These are phyloP conservation scores for Platyura marginata DNA, from an alignment of 1,140 invertebrate species.

Conservation along the genomic window DNA sequence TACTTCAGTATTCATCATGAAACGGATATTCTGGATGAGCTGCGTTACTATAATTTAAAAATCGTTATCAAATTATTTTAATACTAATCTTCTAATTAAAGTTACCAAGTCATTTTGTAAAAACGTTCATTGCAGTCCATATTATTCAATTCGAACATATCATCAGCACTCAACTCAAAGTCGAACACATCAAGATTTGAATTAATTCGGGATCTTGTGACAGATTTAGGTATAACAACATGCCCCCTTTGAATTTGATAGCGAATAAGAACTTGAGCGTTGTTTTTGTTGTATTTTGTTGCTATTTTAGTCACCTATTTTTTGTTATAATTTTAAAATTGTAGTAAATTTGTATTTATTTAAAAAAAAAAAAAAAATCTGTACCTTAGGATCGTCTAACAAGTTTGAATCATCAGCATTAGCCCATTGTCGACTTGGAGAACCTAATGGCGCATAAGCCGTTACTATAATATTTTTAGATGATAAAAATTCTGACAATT, in stretches of 20 bases:
- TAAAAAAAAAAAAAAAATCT: no score
- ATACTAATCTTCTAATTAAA: constrained; percentile 4
- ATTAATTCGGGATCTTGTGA: constrained; percentile 42
- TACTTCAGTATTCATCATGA: constrained; percentile 27
- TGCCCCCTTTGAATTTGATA: constrained; percentile 37
- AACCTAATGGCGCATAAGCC: constrained; percentile 58
- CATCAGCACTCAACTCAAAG: constrained; percentile 39
- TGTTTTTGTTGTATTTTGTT: constrained; percentile 39
- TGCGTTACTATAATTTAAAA: constrained; percentile 5
- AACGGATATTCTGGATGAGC: constrained; percentile 26
- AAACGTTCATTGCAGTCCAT: constrained; percentile 29
- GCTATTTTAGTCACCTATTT: no score
- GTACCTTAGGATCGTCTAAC: constrained; percentile 33
- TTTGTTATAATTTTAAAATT: no score
- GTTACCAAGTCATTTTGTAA: constrained; percentile 25
- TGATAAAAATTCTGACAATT: constrained; percentile 47
- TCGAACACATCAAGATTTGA: constrained; percentile 56
- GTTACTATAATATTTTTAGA: constrained; percentile 41
- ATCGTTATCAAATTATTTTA: neutral
- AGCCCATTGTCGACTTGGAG: constrained; percentile 22
- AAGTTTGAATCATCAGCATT: constrained; percentile 9
- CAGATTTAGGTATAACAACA: constrained; percentile 38
- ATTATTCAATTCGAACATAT: constrained; percentile 19
- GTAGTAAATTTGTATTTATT: no score
- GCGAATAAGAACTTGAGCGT: constrained; percentile 45